Percentiles rank a stretch among this genome's conserved stretches.
These are phyloP conservation scores for Monochamus alternatus DNA, from an alignment of 2,888 invertebrate species.

Conservation along the genomic window DNA sequence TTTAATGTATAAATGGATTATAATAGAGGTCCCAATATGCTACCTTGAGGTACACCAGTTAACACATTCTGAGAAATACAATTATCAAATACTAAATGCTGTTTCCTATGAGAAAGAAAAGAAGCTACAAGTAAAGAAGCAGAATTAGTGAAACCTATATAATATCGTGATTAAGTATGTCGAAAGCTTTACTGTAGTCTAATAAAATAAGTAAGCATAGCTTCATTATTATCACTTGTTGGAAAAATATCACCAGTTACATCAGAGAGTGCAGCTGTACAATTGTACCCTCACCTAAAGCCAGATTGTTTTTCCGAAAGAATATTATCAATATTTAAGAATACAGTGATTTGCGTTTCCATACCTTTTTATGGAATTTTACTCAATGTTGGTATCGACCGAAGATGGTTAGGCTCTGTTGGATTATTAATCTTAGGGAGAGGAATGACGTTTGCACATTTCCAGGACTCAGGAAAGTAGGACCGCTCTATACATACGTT, in stretches of 20 bases:
- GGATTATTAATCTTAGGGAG: no score
- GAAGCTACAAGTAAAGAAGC: not conserved
- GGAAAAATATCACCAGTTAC: not conserved
- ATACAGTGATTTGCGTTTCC: no score
- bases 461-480: no score
- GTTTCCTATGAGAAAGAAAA: not conserved
- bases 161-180: not conserved
- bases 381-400: no score
- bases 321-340: no score
- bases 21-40: not conserved
- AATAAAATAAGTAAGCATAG: not conserved
- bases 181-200: not conserved
- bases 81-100: not conserved
- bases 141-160: not conserved
- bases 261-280: not conserved
- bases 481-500: no score
- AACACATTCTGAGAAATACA: no score
- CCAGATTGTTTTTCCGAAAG: no score
- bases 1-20: not conserved
- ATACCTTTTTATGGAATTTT: no score
- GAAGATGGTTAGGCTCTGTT: no score
- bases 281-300: not conserved
- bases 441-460: no score
- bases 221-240: not conserved
- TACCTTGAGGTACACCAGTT: not conserved